Conservation (phyloP, 2,888 invertebrate genomes). For the Drosophila austrosaltans region DNA sequence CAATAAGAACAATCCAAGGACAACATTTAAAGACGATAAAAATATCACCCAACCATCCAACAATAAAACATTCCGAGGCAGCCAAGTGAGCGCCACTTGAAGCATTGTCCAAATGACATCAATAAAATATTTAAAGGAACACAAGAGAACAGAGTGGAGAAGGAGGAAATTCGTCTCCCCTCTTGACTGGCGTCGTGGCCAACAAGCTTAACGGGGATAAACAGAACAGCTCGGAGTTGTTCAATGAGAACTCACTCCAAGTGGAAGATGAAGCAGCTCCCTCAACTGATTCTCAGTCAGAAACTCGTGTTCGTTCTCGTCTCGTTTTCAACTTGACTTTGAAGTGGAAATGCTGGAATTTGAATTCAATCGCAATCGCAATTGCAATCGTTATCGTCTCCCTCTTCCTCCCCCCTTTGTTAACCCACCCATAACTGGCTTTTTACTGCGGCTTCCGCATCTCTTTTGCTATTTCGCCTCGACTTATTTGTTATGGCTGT, state of each 20-base stretch:
- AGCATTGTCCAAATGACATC: constrained; percentile 73
- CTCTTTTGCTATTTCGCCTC: constrained; percentile 12
- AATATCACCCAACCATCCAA: constrained; percentile 68
- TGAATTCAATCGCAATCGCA: constrained; percentile 74
- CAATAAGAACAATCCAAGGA: constrained; percentile 34
- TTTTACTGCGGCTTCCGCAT: constrained; percentile 46
- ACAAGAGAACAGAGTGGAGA: not conserved
- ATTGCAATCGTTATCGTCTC: constrained; percentile 38
- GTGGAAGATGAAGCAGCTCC: constrained; percentile 30
- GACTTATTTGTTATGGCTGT: constrained; percentile 39
- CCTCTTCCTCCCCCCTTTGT: not conserved
- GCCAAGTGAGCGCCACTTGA: constrained; percentile 59
- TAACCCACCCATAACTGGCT: constrained; percentile 24
- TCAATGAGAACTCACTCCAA: constrained; percentile 45
- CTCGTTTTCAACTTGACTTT: constrained; percentile 60
- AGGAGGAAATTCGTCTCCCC: constrained; percentile 36
- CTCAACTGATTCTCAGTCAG: constrained; percentile 25
- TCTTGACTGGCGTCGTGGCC: constrained; percentile 60
- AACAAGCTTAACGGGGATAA: constrained; percentile 72
- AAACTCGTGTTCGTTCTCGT: constrained; percentile 44
- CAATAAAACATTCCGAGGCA: constrained; percentile 65
- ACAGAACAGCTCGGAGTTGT: constrained; percentile 24
- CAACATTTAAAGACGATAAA: constrained; percentile 59
- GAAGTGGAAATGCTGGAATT: constrained; percentile 66
- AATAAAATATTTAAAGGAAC: constrained; percentile 69